phyloP scores from a whole-genome alignment of 2,797 vertebrate species.

The Chloroceryle amazona region DNA sequence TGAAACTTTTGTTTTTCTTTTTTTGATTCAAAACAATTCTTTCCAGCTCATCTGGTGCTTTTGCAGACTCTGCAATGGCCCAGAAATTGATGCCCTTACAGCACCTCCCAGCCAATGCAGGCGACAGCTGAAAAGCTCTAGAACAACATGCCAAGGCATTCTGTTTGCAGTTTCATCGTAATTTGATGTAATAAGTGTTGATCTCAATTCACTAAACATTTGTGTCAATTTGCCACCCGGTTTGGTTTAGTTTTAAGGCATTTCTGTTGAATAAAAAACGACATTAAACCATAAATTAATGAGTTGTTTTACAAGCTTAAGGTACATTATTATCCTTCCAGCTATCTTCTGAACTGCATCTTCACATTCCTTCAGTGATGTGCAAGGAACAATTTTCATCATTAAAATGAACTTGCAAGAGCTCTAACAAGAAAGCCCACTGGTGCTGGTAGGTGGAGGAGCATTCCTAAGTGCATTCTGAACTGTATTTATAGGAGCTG shows the following conservation, averaged over 20 bases:
- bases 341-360: neutral
- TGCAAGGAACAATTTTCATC: neutral
- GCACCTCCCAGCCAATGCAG: neutral
- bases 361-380: neutral
- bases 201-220: conserved; percentile 62
- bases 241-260: conserved; percentile 43
- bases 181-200: conserved; percentile 60
- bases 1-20: neutral
- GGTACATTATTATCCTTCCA: neutral
- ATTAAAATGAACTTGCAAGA: conserved; percentile 29
- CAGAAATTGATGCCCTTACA: neutral
- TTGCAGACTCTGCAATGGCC: neutral
- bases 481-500: conserved; percentile 52
- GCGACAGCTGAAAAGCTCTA: conserved; percentile 10
- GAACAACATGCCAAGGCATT: conserved; percentile 24
- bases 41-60: neutral
- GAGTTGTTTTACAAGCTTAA: conserved; percentile 8
- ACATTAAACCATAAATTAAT: conserved; percentile 37
- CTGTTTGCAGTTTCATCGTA: conserved; percentile 23
- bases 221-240: conserved; percentile 56
- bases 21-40: neutral
- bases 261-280: neutral
- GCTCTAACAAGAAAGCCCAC: neutral
- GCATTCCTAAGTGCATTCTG: conserved; percentile 26
- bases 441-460: neutral